A percentile compares a stretch with the other conserved stretches of the same genome.
phyloP scores from a whole-genome alignment of 2,797 vertebrate genomes.

The Setipinna tenuifilis region DNA sequence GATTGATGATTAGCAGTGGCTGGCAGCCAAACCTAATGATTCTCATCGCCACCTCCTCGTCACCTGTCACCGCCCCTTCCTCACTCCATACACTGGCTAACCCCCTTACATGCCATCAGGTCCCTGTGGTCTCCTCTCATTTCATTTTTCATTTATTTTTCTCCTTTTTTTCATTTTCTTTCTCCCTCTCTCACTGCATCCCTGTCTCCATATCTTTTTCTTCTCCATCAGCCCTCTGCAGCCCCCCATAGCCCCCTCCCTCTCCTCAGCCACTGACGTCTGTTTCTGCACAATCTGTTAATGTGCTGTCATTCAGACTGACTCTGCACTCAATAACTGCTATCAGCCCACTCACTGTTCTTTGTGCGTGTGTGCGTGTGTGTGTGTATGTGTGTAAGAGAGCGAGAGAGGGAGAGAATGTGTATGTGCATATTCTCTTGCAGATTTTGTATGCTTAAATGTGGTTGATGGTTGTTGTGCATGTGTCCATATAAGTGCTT shows the following conservation, averaged over 20 bases:
- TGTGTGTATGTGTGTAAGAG: background rate
- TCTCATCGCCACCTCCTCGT: background rate
- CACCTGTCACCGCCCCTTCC: background rate
- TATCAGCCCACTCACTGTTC: constrained; percentile 62
- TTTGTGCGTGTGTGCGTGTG: constrained; percentile 7
- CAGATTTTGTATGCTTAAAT: no score
- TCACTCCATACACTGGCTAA: background rate
- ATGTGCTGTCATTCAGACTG: constrained; percentile 65
- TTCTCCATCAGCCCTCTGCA: no score
- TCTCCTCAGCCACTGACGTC: constrained; percentile 59
- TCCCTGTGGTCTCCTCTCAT: no score
- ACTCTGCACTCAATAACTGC: constrained; percentile 62
- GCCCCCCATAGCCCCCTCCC: background rate
- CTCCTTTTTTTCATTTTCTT: no score
- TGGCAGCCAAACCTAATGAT: background rate
- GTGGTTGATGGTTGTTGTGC: background rate
- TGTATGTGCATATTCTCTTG: no score
- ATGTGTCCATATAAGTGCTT: background rate
- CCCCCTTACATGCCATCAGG: no score
- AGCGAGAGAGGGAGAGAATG: no score
- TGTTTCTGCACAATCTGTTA: constrained; percentile 55
- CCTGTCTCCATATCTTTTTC: no score
- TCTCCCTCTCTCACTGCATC: no score
- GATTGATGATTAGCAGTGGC: background rate
- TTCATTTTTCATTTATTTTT: no score